phyloP scores from a whole-genome alignment of 1,140 invertebrate species.

The Triops longicaudatus region DNA sequence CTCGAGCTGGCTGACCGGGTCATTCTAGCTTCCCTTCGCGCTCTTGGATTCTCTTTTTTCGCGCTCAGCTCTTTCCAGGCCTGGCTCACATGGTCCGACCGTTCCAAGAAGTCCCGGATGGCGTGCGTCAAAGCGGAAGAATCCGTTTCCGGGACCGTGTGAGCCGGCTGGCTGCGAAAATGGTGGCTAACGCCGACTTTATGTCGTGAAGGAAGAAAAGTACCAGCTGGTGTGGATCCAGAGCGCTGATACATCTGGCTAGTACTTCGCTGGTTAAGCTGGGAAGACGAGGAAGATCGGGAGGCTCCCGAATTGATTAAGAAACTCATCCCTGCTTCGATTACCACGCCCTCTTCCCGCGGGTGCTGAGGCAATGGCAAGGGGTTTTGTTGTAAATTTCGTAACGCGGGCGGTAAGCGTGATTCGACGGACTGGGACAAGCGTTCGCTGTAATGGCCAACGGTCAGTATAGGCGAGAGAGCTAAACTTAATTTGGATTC shows the following conservation, averaged over 20 bases:
- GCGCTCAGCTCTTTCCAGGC: conserved; percentile 56
- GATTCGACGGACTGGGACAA: conserved; percentile 30
- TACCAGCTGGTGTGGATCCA: too few relatives aligned
- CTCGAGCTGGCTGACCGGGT: not conserved
- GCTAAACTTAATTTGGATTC: conserved; percentile 26
- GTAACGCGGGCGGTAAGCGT: conserved; percentile 42
- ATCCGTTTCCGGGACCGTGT: conserved; percentile 59
- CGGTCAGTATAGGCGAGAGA: conserved; percentile 25
- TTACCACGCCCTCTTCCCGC: conserved; percentile 62
- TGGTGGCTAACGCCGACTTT: conserved; percentile 30
- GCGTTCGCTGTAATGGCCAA: conserved; percentile 28
- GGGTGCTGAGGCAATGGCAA: conserved; percentile 37
- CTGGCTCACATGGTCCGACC: conserved; percentile 75
- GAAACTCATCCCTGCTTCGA: conserved; percentile 69
- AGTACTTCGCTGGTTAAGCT: not conserved
- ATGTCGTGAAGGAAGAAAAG: not conserved
- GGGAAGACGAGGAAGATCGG: conserved; percentile 28
- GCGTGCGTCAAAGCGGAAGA: conserved; percentile 62
- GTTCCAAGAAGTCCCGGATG: conserved; percentile 66
- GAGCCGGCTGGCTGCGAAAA: conserved; percentile 55
- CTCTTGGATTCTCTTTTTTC: conserved; percentile 18
- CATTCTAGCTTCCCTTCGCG: conserved; percentile 24
- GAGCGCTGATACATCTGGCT: not conserved
- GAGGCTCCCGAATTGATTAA: conserved; percentile 48
- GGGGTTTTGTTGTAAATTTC: conserved; percentile 42